A percentile compares a stretch with the other conserved stretches of the same genome.
Evolutionary conservation across 2,797 vertebrate genomes (phyloP).

Genomic region (Siniperca undulata): DNA sequence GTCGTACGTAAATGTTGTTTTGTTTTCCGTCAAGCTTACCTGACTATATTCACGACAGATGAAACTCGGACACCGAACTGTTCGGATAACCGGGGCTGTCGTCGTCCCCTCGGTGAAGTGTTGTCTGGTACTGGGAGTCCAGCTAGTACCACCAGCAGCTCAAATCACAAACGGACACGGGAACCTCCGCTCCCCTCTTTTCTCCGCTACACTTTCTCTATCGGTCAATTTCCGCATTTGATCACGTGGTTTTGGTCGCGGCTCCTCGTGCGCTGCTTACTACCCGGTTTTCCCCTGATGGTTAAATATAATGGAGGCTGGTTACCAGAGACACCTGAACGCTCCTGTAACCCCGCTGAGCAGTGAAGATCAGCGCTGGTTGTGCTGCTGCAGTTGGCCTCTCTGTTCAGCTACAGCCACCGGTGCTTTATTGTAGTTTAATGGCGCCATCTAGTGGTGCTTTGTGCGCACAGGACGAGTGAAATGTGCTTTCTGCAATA

Average conservation of each 20-base stretch:
- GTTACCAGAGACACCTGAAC: fast-evolving
- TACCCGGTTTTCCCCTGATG: neutral
- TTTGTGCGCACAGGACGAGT: neutral
- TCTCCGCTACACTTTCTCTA: conserved; percentile 21
- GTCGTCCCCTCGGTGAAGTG: neutral
- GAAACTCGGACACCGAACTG: neutral
- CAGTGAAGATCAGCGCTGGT: neutral
- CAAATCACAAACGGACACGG: conserved; percentile 13
- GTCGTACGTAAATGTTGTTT: neutral
- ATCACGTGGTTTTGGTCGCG: conserved; percentile 63
- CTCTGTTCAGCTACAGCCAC: neutral
- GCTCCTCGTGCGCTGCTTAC: neutral
- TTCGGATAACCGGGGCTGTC: neutral
- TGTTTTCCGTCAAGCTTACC: conserved; percentile 23
- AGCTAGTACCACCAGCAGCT: conserved; percentile 9
- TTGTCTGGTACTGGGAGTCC: neutral
- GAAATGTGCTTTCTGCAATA: neutral
- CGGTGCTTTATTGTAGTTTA: fast-evolving
- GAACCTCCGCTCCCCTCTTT: conserved; percentile 26
- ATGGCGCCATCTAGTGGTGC: conserved; percentile 30
- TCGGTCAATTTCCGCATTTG: conserved; percentile 67
- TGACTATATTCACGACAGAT: neutral
- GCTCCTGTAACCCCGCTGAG: neutral
- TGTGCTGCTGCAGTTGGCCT: neutral
- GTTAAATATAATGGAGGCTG: neutral